These are phyloP conservation scores for Lycia hirtaria DNA, from an alignment of 2,888 invertebrate species.

Conservation along the genomic window DNA sequence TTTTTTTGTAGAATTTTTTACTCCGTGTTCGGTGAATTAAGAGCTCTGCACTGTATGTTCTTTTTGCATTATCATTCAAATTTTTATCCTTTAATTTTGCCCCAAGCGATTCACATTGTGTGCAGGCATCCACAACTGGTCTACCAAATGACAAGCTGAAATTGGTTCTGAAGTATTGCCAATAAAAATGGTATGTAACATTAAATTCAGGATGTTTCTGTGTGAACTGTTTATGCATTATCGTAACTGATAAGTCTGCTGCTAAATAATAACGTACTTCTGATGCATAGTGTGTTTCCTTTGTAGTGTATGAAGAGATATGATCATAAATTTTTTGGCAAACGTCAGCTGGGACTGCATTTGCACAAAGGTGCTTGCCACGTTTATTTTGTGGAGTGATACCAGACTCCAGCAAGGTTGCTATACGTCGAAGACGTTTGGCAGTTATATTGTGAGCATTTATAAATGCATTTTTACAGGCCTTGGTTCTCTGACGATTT, in stretches of 20 bases:
- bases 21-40: constrained; percentile 1
- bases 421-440: constrained; percentile 8
- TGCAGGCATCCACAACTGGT: constrained; percentile 26
- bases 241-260: constrained; percentile 2
- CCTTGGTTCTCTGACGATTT: constrained; percentile 12
- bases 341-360: constrained; percentile 14
- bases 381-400: constrained; percentile 10
- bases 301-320: constrained; percentile 16
- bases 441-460: constrained; percentile 10
- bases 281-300: constrained; percentile 19
- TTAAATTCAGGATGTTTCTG: constrained; percentile 22
- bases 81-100: constrained; percentile 10
- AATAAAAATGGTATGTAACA: constrained; percentile 32
- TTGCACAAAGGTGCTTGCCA: constrained; percentile 12
- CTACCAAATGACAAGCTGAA: constrained; percentile 32
- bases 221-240: constrained; percentile 5
- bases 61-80: constrained; percentile 14
- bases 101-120: constrained; percentile 21
- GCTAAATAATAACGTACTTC: constrained; percentile 1
- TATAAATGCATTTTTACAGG: constrained; percentile 14
- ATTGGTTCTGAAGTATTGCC: constrained; percentile 28
- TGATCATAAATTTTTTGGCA: constrained; percentile 17
- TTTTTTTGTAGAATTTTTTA: constrained; percentile 7
- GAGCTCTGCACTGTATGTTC: constrained; percentile 2
- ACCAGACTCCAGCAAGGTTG: constrained; percentile 13